Base-by-base conservation (phyloP, 1,140 invertebrate genomes). In the Hypothenemus hampei region DNA sequence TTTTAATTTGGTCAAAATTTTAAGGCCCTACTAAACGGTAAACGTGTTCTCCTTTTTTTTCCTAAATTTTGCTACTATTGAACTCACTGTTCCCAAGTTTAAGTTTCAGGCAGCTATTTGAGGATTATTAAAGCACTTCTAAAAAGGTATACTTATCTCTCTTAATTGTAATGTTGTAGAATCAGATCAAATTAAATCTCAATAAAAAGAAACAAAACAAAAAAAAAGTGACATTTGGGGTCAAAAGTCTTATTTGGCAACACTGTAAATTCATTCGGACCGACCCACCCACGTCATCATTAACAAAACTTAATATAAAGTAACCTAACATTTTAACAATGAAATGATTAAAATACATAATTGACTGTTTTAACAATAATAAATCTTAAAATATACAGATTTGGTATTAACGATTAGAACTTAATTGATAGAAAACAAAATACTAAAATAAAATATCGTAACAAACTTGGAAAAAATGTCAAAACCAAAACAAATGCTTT, bases 331-430 rank as follows among this genome's bases (percentile, higher is more conserved):
- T 44, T 8, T 6, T 37, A 8, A 6, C 15, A 37, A 39, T 20
- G 18, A 20, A 15, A 47, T n/a, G 11, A 47, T 47, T 13, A n/a
- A 29, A 31, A n/a, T 7, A 31, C 7, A 47, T 47, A 15, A 16
- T 11, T 49, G 24, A 49, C 5, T n/a, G n/a, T 48, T 39, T n/a
- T 19, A 51, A 40, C 20, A 35, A 49, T 49, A 16, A 22, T 16
- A 39, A 21, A 41, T 31, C 22, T 36, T 43, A 52, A n/a, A 41
- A 18, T 21, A 43, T 43, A 46, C 41, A 43, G 35, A 44, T 52
- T 52, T 52, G 50, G 50, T 52, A 43, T 52, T 52, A 52, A 52
- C 50, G 50, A 52, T 52, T 52, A 52, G 50, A 52, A 50, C 23
- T 23, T 39, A 24, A 46, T 21, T n/a, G n/a, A n/a, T n/a, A n/a